These are phyloP conservation scores for Melipona bicolor DNA, from an alignment of 2,888 invertebrate genomes.

Conservation along the genomic window DNA sequence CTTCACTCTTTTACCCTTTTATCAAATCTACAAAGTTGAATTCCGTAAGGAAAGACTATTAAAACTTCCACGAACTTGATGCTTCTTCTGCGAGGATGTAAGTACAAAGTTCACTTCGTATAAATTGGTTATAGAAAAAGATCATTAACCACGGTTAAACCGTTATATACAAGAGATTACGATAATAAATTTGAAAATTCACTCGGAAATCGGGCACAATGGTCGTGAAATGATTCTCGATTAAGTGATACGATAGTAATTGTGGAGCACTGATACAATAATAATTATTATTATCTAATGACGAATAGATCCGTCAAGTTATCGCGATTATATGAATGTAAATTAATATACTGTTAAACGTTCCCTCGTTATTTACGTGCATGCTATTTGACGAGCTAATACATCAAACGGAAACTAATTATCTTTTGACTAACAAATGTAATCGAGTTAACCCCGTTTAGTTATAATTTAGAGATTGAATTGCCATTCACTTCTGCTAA, in stretches of 20 bases:
- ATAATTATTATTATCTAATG: no score
- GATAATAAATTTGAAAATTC: not conserved
- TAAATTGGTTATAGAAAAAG: not conserved
- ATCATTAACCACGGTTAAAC: not conserved
- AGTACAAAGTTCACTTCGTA: not conserved
- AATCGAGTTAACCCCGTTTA: slow-evolving; percentile 23
- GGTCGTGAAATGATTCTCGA: not conserved
- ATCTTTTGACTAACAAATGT: not conserved
- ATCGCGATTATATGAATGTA: not conserved
- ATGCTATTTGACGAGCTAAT: slow-evolving; percentile 5
- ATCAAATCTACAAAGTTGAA: not conserved
- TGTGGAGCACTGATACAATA: no score
- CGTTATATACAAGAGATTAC: not conserved
- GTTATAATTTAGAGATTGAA: slow-evolving; percentile 7
- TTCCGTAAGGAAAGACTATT: not conserved
- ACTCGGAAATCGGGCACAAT: not conserved
- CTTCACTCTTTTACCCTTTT: no score
- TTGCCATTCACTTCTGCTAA: slow-evolving; percentile 6
- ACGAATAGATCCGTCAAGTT: not conserved
- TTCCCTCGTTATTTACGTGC: not conserved
- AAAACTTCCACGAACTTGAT: not conserved
- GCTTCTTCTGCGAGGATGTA: not conserved
- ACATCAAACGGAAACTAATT: slow-evolving; percentile 33
- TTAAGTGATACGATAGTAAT: not conserved
- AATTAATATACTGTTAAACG: not conserved